Evolutionary conservation across 30 jellyfish, hydroid and myxozoan genomes (phyloP), one percentile per base, ranked within the genome.

Genomic region (Mastigias papua): DNA sequence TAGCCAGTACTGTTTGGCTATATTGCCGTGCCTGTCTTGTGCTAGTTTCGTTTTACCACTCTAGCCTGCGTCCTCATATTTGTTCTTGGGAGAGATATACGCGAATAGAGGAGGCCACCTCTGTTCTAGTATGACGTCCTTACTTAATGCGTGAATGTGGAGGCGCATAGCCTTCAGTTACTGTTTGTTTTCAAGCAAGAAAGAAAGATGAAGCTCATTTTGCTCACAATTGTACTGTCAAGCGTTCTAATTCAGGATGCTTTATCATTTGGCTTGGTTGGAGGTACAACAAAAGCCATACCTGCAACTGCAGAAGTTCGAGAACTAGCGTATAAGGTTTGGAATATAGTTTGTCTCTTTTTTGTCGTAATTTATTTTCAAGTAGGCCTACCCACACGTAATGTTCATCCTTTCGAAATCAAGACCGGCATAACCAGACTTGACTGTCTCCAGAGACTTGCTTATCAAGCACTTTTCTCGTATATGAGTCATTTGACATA

Each of bases 301-400:
- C 92, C 91, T 3, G 95, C 90, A 4, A 74, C 83, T 23, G 83
- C 5, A 15, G 84, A 60, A 75, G 60, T 86, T 37, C 85, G 64
- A 57, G 1, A 73, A 17, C 82, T 86, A 51, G 72, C 74, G 29
- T 57, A 64, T 25, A 75, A 75, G 81, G 95, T 86, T n/a, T 25
- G 15, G 66, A 8, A 20, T 5, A 58, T n/a, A n/a, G 70, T 16
- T 46, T 46, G 60, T 46, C 16, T 46, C 13, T 8, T 46, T 46
- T 6, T 16, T 8, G 16, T 46, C 60, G 60, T 46, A 16, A 8
- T 6, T 46, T 46, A 8, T 46, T 46, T n/a, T n/a, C n/a, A n/a
- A n/a, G n/a, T n/a, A n/a, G n/a, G n/a, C n/a, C n/a, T n/a, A n/a
- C n/a, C n/a, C n/a, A n/a, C n/a, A n/a, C n/a, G n/a, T n/a, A n/a